Evolutionary conservation across 2,888 invertebrate genomes (phyloP).

Genomic region (Serripes groenlandicus): DNA sequence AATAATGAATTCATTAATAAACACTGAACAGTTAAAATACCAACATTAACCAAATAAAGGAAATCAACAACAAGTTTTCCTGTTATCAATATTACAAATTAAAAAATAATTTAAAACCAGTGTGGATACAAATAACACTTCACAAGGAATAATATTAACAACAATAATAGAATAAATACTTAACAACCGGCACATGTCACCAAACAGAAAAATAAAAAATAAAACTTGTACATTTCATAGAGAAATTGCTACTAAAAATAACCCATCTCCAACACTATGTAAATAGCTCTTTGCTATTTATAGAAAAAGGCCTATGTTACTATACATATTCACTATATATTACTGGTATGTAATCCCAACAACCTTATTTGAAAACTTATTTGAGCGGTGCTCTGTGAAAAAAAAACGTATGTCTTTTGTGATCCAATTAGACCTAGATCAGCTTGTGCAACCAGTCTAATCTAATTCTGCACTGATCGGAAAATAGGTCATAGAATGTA

Average conservation of each 20-base stretch:
- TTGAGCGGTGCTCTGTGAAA: too few relatives aligned
- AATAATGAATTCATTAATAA: slow-evolving; percentile 27
- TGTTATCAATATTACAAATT: slow-evolving; percentile 23
- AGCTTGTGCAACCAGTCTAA: too few relatives aligned
- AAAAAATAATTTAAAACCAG: slow-evolving; percentile 24
- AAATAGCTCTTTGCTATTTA: not conserved
- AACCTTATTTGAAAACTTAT: too few relatives aligned
- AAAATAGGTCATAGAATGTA: too few relatives aligned
- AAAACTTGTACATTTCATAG: slow-evolving; percentile 1
- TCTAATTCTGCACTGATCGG: too few relatives aligned
- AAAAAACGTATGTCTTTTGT: too few relatives aligned
- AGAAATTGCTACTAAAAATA: slow-evolving; percentile 18
- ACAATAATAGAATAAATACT: slow-evolving; percentile 61
- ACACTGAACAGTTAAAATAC: slow-evolving; percentile 36
- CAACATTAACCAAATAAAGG: slow-evolving; percentile 28
- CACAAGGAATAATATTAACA: slow-evolving; percentile 64
- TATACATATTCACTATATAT: too few relatives aligned
- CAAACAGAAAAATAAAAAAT: slow-evolving; percentile 24
- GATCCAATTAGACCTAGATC: too few relatives aligned
- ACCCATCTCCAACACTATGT: not conserved
- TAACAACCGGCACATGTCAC: slow-evolving; percentile 36
- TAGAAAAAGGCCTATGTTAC: too few relatives aligned
- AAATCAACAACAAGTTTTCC: slow-evolving; percentile 10
- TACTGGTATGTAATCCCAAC: too few relatives aligned
- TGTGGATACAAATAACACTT: slow-evolving; percentile 21